Conservation (phyloP, 2,113 vertebrate species). For the Perca schrenkii region DNA sequence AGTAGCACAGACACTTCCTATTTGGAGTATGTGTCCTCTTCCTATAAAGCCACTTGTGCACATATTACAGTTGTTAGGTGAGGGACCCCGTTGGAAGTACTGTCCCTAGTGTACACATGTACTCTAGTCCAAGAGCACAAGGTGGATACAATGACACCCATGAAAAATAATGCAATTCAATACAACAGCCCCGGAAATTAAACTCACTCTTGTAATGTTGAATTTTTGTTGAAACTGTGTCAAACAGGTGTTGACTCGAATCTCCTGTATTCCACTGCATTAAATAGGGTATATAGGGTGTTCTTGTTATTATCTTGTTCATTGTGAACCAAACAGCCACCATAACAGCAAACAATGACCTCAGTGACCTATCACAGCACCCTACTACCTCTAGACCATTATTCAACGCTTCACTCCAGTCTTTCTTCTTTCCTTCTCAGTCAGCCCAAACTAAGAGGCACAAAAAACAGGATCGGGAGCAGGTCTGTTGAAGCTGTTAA, state of each 20-base stretch:
- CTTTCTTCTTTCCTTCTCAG: constrained; percentile 12
- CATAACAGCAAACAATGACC: constrained; percentile 10
- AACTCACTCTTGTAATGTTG: background rate
- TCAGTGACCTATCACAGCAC: constrained; percentile 17
- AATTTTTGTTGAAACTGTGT: background rate
- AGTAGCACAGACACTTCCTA: background rate
- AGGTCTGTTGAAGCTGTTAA: constrained; percentile 37
- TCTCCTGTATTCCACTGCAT: background rate
- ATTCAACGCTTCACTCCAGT: constrained; percentile 4
- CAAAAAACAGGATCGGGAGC: constrained; percentile 17
- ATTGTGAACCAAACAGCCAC: constrained; percentile 8
- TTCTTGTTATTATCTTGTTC: constrained; percentile 27
- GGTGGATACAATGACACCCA: background rate
- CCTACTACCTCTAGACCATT: constrained; percentile 11
- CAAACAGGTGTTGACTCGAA: background rate
- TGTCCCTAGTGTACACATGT: too few species aligned
- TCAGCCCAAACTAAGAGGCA: constrained; percentile 15
- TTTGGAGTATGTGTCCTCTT: background rate
- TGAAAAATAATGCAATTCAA: background rate
- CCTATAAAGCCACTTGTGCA: background rate
- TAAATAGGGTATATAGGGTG: background rate
- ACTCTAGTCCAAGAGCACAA: background rate
- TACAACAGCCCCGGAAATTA: background rate
- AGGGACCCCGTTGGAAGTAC: background rate
- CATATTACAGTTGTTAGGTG: background rate